phyloP scores from a whole-genome alignment of 2,888 invertebrate species.

The Coelogynopora nodosa region DNA sequence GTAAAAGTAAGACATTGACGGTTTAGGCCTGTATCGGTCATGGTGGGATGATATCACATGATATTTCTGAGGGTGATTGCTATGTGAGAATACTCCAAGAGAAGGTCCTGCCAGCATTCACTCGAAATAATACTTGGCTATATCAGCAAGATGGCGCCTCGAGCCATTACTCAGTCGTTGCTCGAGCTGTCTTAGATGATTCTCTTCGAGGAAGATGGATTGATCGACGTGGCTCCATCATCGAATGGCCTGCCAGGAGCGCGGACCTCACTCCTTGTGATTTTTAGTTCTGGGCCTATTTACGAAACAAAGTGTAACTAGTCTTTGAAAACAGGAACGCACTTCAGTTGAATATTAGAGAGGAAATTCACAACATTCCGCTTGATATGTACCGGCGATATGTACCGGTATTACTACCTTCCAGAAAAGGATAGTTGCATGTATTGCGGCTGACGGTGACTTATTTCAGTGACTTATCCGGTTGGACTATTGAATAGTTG shows the following conservation, averaged over 20 bases:
- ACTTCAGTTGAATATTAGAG: neutral
- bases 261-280: neutral
- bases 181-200: too few species aligned
- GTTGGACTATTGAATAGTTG: too few species aligned
- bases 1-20: too few species aligned
- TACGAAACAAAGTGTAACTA: neutral
- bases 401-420: neutral
- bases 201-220: neutral
- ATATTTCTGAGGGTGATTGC: too few species aligned
- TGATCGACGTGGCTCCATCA: neutral
- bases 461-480: too few species aligned
- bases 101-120: too few species aligned
- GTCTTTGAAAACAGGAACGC: neutral
- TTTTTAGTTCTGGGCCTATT: neutral
- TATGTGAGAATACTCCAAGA: too few species aligned
- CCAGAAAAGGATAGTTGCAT: neutral
- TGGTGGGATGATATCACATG: too few species aligned
- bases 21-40: too few species aligned
- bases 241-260: neutral
- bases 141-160: too few species aligned
- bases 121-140: too few species aligned
- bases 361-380: neutral
- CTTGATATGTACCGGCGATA: neutral
- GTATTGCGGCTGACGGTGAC: neutral
- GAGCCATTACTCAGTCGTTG: too few species aligned